These are phyloP conservation scores for Teleopsis dalmanni DNA, from an alignment of 1,140 invertebrate species.

Conservation along the genomic window DNA sequence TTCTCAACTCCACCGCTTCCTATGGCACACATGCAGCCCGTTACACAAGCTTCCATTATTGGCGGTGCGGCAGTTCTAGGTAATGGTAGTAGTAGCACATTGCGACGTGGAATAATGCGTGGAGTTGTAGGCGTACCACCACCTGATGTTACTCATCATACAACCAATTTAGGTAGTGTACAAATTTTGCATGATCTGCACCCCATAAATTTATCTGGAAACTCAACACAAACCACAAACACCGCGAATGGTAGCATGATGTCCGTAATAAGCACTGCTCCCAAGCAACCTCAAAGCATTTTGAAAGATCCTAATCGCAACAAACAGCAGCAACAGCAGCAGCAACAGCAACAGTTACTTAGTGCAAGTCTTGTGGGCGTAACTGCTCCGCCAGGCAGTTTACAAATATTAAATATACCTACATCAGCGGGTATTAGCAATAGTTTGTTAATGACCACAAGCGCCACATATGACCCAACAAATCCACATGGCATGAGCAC, in stretches of 20 bases:
- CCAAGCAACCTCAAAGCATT: constrained; percentile 53
- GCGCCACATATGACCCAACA: constrained; percentile 33
- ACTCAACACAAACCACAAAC: constrained; percentile 26
- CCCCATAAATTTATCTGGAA: constrained; percentile 34
- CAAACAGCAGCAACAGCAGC: constrained; percentile 48
- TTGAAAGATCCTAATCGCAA: constrained; percentile 53
- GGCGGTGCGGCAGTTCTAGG: constrained; percentile 18
- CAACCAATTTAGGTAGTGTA: constrained; percentile 20
- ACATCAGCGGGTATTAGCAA: constrained; percentile 28
- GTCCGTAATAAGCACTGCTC: constrained; percentile 30
- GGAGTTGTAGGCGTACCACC: constrained; percentile 34
- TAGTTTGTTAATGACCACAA: constrained; percentile 39
- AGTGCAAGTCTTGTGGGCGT: constrained; percentile 30
- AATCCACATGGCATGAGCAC: constrained; percentile 28
- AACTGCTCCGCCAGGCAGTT: constrained; percentile 27
- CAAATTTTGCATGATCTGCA: constrained; percentile 39
- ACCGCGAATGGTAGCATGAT: constrained; percentile 39
- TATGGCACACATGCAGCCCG: constrained; percentile 33
- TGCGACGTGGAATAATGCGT: constrained; percentile 37
- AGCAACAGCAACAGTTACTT: constrained; percentile 22
- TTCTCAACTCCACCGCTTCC: constrained; percentile 34
- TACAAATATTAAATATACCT: constrained; percentile 41
- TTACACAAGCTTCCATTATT: constrained; percentile 29
- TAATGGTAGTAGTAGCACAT: constrained; percentile 26
- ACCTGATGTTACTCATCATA: constrained; percentile 42